These are phyloP conservation scores for Aphidoletes aphidimyza DNA, from an alignment of 2,888 invertebrate species.

Conservation along the genomic window DNA sequence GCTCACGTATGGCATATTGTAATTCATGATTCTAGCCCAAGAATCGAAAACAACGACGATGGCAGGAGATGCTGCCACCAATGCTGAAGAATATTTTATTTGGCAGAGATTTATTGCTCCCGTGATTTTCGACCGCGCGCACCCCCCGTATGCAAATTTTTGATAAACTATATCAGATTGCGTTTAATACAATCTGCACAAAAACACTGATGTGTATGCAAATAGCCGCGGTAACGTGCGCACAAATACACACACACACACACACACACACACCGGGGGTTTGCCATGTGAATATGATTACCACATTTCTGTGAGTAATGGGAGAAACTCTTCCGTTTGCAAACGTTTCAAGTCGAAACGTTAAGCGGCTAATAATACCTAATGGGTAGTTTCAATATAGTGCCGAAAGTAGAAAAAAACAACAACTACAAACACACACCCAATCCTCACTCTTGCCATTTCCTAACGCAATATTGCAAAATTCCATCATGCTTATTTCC, in stretches of 20 bases:
- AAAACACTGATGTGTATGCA: constrained; percentile 12
- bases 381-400: constrained; percentile 20
- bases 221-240: not conserved
- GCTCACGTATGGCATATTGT: not conserved
- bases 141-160: constrained; percentile 9
- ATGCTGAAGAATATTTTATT: constrained; percentile 6
- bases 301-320: not conserved
- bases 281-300: not conserved
- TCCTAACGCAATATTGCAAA: not conserved
- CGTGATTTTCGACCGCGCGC: constrained; percentile 15
- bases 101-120: not conserved
- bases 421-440: not conserved
- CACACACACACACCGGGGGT: not conserved
- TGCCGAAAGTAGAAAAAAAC: not conserved
- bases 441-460: not conserved
- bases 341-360: too few species aligned
- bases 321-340: not conserved
- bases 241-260: not conserved
- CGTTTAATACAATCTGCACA: constrained; percentile 7
- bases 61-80: too few species aligned
- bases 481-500: too few species aligned
- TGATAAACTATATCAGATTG: constrained; percentile 31
- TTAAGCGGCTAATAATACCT: too few species aligned
- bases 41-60: too few species aligned
- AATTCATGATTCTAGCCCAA: too few species aligned